These are phyloP conservation scores for Sicus ferrugineus DNA, from an alignment of 2,888 invertebrate genomes.

Conservation along the genomic window DNA sequence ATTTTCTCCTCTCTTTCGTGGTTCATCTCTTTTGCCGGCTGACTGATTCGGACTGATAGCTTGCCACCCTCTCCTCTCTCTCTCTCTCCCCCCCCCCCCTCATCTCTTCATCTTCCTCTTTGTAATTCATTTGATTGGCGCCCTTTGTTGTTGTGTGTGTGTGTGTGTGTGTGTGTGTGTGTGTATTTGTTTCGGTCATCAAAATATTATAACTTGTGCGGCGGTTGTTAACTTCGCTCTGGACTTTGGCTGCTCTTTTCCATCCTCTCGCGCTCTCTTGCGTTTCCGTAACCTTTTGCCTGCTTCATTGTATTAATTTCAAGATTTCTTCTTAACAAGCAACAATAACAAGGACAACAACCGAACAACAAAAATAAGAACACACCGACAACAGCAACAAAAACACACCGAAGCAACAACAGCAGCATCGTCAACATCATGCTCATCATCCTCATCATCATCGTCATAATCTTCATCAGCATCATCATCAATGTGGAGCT, in stretches of 20 bases:
- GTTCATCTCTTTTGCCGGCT: constrained; percentile 6
- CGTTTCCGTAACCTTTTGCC: not conserved
- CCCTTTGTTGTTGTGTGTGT: constrained; percentile 9
- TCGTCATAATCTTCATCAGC: too few species aligned
- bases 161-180: not conserved
- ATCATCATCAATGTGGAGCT: too few species aligned
- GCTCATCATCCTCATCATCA: too few species aligned
- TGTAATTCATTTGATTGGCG: constrained; percentile 21
- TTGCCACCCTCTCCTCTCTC: not conserved
- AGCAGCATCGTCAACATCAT: too few species aligned
- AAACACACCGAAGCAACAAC: too few species aligned
- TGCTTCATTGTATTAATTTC: not conserved
- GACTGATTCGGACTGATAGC: not conserved
- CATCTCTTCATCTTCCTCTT: not conserved
- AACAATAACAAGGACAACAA: too few species aligned
- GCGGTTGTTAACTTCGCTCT: constrained; percentile 9
- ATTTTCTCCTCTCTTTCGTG: not conserved
- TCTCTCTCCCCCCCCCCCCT: not conserved
- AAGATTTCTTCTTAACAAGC: too few species aligned
- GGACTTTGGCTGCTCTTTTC: constrained; percentile 15
- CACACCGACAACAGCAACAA: too few species aligned
- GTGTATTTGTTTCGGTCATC: constrained; percentile 9
- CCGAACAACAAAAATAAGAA: not conserved
- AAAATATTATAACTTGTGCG: constrained; percentile 24
- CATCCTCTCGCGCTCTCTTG: not conserved